Base-by-base conservation (phyloP, 2,113 vertebrate species). In the Poecilia latipinna region DNA sequence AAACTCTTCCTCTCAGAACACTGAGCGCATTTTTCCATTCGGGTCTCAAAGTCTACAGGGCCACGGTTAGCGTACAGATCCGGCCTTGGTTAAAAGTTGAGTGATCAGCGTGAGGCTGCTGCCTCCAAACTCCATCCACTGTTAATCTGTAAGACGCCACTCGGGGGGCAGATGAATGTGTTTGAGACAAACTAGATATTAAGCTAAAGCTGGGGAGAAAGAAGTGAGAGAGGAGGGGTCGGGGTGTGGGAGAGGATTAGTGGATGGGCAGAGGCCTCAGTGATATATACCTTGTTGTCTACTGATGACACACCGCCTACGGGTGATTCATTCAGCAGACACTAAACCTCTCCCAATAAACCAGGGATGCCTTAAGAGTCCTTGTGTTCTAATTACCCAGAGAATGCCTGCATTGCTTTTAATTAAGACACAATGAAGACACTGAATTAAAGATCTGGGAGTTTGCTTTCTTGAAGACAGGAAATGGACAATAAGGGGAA, bases 141-240 rank as follows among this genome's bases (percentile, higher is more conserved):
- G 90, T 92, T 91, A 93, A 93, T 93, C 80, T 93, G 92, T 91
- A 91, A 89, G 81, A 89, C 90, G 83, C 75, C 82, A 76, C 83
- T 86, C 74, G 57, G 69, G 81, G 82, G 82, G 77, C 84, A 91
- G 91, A 93, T 93, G 86, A 93, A 93, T 92, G 93, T 92, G 88
- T 93, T 90, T 91, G 90, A 82, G 90, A 91, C 78, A 78, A 86
- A 85, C 86, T 89, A 84, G 75, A 92, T 91, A 92, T 94, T 93
- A 89, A 74, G 89, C 72, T 74, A 57, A 67, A 68, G 57, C 79
- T 80, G 61, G 72, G 79, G 82, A 84, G 80, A 88, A 89, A 82
- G 77, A 88, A 65, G 63, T 29, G 33, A 87, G 64, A 74, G 69
- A 83, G 86, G 82, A 15, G 80, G 81, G 76, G 44, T 79, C 72